A percentile compares a stretch with the other conserved stretches of the same genome.
These are phyloP conservation scores for Orchesella cincta DNA, from an alignment of 1,140 invertebrate genomes.

Conservation along the genomic window DNA sequence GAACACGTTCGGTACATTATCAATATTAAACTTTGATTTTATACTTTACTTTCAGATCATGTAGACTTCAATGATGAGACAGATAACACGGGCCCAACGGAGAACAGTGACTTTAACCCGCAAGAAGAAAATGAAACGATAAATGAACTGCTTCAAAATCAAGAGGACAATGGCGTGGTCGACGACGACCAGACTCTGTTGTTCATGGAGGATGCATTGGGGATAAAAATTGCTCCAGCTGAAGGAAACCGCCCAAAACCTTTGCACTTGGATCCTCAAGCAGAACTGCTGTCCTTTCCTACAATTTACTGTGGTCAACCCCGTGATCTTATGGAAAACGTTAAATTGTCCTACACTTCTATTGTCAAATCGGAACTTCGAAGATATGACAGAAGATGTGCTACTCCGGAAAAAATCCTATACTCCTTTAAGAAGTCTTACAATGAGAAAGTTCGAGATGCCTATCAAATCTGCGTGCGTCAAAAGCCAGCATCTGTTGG, in stretches of 20 bases:
- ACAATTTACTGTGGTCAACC: conserved; percentile 24
- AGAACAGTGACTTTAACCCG: neutral
- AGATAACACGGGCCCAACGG: too few relatives aligned
- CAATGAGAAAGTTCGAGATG: neutral
- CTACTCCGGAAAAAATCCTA: neutral
- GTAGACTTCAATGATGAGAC: too few relatives aligned
- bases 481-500: neutral
- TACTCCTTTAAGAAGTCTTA: neutral
- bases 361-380: neutral
- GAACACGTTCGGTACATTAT: neutral
- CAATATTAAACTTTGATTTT: neutral
- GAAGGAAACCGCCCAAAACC: conserved; percentile 30
- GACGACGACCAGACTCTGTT: conserved; percentile 22
- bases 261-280: conserved; percentile 41
- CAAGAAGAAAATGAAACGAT: neutral
- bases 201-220: too few relatives aligned
- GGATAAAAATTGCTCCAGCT: conserved; percentile 2
- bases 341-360: neutral
- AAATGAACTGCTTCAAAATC: too few relatives aligned
- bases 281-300: conserved; percentile 25
- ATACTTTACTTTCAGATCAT: too few relatives aligned
- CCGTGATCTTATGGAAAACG: neutral
- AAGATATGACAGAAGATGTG: neutral
- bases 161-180: neutral
- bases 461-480: neutral